Conservation (phyloP, 2,888 invertebrate species). For the Plebejus anna region DNA sequence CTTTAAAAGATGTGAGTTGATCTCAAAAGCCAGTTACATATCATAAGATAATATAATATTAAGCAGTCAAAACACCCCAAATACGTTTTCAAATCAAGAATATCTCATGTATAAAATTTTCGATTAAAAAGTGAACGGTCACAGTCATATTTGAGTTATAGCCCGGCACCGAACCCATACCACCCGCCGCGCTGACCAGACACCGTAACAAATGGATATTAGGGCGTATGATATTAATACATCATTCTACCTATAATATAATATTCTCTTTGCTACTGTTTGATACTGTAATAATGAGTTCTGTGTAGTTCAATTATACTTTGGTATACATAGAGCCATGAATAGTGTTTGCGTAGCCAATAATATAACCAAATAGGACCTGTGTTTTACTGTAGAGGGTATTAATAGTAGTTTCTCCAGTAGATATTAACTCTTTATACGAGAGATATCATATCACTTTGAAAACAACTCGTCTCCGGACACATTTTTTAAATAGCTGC, state of each 20-base stretch:
- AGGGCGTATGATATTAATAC: not conserved
- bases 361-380: too few relatives aligned
- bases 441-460: too few relatives aligned
- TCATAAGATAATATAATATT: not conserved
- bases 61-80: not conserved
- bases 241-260: not conserved
- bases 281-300: not conserved
- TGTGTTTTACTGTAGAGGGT: too few relatives aligned
- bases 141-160: slow-evolving; percentile 18
- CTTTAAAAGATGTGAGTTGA: too few relatives aligned
- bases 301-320: not conserved
- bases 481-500: too few relatives aligned
- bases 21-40: too few relatives aligned
- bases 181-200: not conserved
- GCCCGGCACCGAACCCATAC: not conserved
- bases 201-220: slow-evolving; percentile 8
- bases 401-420: too few relatives aligned
- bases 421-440: too few relatives aligned
- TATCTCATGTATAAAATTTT: slow-evolving; percentile 11
- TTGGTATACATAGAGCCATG: too few relatives aligned
- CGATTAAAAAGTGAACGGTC: slow-evolving; percentile 2
- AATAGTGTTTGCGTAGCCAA: too few relatives aligned
- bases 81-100: not conserved
- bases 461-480: too few relatives aligned
- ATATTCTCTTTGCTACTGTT: not conserved